A percentile compares a stretch with the other conserved stretches of the same genome.
phyloP scores from a whole-genome alignment of 2,797 vertebrate genomes.

The Poeciliopsis infans region DNA sequence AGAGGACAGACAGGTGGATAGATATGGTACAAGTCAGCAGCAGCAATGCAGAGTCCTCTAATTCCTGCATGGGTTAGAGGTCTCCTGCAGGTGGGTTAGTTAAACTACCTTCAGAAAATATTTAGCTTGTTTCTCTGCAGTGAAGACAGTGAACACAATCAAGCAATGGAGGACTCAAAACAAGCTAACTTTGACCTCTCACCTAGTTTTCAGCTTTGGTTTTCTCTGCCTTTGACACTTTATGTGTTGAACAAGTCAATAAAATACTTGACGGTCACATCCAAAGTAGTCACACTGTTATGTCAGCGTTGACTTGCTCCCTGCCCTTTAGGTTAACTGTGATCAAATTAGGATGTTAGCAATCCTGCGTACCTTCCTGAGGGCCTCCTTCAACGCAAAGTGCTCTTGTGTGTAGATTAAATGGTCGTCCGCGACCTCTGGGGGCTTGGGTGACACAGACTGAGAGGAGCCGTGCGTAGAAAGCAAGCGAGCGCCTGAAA shows the following conservation, averaged over 20 bases:
- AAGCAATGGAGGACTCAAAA: background rate
- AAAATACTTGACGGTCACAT: background rate
- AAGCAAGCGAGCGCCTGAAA: constrained; percentile 47
- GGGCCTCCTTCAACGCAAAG: constrained; percentile 74
- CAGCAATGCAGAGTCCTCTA: background rate
- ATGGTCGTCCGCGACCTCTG: constrained; percentile 44
- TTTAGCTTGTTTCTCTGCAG: background rate
- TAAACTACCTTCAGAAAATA: background rate
- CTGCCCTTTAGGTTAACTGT: background rate
- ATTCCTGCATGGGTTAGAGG: too few relatives aligned
- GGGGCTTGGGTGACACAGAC: constrained; percentile 25
- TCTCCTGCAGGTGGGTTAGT: too few relatives aligned
- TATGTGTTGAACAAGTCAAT: background rate
- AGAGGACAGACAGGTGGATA: background rate
- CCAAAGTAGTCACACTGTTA: background rate
- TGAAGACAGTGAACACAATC: background rate
- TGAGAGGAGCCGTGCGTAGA: constrained; percentile 67
- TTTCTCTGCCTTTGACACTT: background rate
- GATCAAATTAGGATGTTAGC: constrained; percentile 4
- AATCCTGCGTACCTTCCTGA: constrained; percentile 79
- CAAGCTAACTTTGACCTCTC: constrained; percentile 7
- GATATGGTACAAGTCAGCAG: background rate
- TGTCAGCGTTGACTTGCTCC: background rate
- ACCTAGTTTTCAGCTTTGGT: background rate
- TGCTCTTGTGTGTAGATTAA: constrained; percentile 75